phyloP scores from a whole-genome alignment of 2,113 vertebrate genomes.

The Apeltes quadracus region DNA sequence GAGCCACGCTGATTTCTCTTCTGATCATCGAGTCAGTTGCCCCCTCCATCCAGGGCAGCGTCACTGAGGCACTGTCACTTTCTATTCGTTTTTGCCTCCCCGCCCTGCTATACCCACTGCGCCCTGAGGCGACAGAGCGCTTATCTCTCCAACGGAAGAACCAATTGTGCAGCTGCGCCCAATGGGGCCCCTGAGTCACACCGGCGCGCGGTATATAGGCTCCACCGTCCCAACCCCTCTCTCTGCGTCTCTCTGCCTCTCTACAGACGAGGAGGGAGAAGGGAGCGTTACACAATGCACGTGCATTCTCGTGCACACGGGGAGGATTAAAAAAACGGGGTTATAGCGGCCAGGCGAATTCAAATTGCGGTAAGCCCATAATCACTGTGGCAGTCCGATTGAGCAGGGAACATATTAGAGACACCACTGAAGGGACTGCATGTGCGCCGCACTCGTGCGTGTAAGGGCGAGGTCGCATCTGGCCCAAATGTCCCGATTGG shows the following conservation, averaged over 20 bases:
- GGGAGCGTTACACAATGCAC: conserved; percentile 1
- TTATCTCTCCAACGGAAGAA: conserved; percentile 51
- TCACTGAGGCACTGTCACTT: conserved; percentile 52
- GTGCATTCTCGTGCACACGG: conserved; percentile 27
- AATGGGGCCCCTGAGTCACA: conserved; percentile 55
- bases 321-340: conserved; percentile 51
- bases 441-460: conserved; percentile 24
- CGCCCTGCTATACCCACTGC: conserved; percentile 31
- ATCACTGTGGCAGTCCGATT: conserved; percentile 60
- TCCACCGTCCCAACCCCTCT: conserved; percentile 5
- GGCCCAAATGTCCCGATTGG: conserved; percentile 33
- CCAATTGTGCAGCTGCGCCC: conserved; percentile 50
- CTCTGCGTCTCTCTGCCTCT: no score
- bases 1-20: conserved; percentile 7
- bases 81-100: conserved; percentile 45
- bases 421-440: conserved; percentile 16
- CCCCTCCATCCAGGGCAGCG: conserved; percentile 8
- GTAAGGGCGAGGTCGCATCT: conserved; percentile 28
- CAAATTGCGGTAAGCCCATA: conserved; percentile 63
- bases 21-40: conserved; percentile 19
- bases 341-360: conserved; percentile 47
- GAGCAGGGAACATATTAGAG: conserved; percentile 29
- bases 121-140: conserved; percentile 39
- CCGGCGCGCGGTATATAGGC: neutral
- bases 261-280: neutral